Evolutionary conservation across 2,888 invertebrate genomes (phyloP).

Genomic region (Nymphalis urticae): DNA sequence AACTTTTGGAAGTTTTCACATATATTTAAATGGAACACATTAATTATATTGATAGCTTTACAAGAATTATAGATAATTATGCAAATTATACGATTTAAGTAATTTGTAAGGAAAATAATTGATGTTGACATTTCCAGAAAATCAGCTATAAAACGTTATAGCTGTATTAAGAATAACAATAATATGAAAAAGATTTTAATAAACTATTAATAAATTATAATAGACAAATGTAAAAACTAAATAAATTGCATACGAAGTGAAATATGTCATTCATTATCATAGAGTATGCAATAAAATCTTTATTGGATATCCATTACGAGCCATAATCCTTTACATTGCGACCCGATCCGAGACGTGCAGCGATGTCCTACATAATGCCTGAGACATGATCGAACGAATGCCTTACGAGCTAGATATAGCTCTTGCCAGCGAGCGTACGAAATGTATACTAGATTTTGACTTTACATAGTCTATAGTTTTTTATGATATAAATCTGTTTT

Average conservation of each 20-base stretch:
- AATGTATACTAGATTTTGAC: neutral
- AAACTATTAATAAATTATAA: too few species aligned
- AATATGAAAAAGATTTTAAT: too few species aligned
- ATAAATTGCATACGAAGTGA: constrained; percentile 2
- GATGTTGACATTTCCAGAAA: too few species aligned
- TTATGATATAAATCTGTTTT: too few species aligned
- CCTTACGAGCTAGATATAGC: constrained; percentile 7
- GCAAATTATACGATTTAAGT: too few species aligned
- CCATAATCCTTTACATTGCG: constrained; percentile 24
- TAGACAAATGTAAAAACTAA: neutral
- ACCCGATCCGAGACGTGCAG: constrained; percentile 14
- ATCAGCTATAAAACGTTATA: too few species aligned
- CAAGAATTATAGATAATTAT: too few species aligned
- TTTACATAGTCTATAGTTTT: neutral
- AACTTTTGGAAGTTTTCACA: constrained; percentile 26
- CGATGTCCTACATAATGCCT: constrained; percentile 13
- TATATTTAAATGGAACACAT: constrained; percentile 5
- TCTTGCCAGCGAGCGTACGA: neutral
- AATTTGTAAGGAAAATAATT: too few species aligned
- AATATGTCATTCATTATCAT: constrained; percentile 14
- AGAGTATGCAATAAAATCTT: constrained; percentile 21
- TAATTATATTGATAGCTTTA: neutral
- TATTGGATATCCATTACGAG: constrained; percentile 28
- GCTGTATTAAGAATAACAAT: too few species aligned
- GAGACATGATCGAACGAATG: constrained; percentile 15